Conservation (phyloP, 1,140 invertebrate genomes). For the Chymomyza costata region DNA sequence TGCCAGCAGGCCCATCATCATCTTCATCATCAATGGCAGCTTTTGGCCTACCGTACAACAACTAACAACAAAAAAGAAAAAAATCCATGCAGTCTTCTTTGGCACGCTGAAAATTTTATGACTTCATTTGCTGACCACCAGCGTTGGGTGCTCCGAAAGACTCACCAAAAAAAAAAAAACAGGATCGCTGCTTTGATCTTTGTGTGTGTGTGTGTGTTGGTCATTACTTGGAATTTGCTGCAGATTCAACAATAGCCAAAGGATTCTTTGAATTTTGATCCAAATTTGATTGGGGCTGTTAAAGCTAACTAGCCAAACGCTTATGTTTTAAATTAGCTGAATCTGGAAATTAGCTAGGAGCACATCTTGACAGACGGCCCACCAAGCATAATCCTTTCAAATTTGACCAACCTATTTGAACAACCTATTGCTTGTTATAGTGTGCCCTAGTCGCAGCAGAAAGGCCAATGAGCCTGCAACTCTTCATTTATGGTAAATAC, state of each 20-base stretch:
- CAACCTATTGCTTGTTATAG: no score
- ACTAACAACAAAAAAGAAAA: no score
- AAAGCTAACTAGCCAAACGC: no score
- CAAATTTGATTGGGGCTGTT: conserved; percentile 46
- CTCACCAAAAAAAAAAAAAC: conserved; percentile 15
- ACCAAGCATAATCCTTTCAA: no score
- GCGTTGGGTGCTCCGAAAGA: conserved; percentile 40
- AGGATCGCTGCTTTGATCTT: conserved; percentile 33
- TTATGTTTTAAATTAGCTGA: no score
- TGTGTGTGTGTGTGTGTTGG: conserved; percentile 15
- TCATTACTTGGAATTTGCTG: conserved; percentile 63
- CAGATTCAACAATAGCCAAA: conserved; percentile 62
- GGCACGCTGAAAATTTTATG: conserved; percentile 73
- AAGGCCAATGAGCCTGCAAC: no score
- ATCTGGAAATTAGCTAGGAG: no score
- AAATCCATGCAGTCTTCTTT: conserved; percentile 38
- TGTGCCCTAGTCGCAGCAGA: no score
- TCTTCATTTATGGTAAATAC: no score
- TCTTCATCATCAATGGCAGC: conserved; percentile 69
- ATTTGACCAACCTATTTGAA: no score
- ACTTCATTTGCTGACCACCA: conserved; percentile 70
- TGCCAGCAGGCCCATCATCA: conserved; percentile 47
- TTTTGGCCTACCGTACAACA: conserved; percentile 61
- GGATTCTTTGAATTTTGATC: conserved; percentile 66
- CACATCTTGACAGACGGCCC: no score